These are phyloP conservation scores for Eupithecia subfuscata DNA, from an alignment of 2,888 invertebrate genomes.

Conservation along the genomic window DNA sequence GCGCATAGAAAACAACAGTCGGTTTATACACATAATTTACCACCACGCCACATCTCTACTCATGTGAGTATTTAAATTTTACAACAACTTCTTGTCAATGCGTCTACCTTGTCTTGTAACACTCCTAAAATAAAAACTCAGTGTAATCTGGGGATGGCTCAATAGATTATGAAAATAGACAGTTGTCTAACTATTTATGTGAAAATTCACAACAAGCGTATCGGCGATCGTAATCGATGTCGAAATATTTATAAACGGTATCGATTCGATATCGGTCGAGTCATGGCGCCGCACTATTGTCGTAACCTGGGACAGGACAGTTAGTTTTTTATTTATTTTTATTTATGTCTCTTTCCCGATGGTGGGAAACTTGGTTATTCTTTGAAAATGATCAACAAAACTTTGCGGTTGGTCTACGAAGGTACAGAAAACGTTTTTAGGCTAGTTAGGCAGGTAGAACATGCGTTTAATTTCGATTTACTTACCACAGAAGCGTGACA, in stretches of 20 bases:
- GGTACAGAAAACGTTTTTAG: background rate
- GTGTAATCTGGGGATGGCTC: constrained; percentile 4
- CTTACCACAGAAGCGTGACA: background rate
- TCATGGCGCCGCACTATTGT: constrained; percentile 63
- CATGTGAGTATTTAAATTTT: background rate
- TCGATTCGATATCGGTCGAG: constrained; percentile 64
- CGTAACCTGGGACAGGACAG: constrained; percentile 56
- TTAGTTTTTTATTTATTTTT: background rate
- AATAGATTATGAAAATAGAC: constrained; percentile 20
- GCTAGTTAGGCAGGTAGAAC: background rate
- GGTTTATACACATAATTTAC: background rate
- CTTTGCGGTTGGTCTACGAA: background rate
- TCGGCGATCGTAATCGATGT: constrained; percentile 73
- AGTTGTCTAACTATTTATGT: constrained; percentile 31
- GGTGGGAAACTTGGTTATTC: background rate
- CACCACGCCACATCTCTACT: background rate
- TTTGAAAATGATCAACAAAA: background rate
- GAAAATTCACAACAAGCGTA: constrained; percentile 41
- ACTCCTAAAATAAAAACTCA: background rate
- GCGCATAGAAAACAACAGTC: too few species aligned
- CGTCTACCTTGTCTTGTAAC: background rate
- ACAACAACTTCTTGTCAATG: background rate
- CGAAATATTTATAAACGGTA: constrained; percentile 82
- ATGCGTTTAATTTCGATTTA: background rate
- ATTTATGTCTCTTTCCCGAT: background rate